A percentile compares a stretch with the other conserved stretches of the same genome.
Evolutionary conservation across 2,888 invertebrate genomes (phyloP).

Genomic region (Oxycera nigricornis): DNA sequence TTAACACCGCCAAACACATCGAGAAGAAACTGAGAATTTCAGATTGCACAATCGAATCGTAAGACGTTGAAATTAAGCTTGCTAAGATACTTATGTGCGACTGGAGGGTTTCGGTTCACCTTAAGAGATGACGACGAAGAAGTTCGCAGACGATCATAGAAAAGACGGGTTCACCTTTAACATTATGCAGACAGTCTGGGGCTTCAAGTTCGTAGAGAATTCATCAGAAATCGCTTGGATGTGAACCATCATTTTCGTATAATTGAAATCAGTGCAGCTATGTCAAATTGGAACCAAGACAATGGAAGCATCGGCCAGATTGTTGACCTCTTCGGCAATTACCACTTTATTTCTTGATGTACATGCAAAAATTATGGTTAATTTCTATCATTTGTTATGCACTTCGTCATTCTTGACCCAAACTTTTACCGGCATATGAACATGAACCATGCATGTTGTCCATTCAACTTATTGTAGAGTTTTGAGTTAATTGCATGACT

Average conservation of each 20-base stretch:
- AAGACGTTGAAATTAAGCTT: conserved; percentile 7
- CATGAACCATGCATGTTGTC: no score
- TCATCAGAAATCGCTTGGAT: neutral
- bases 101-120: neutral
- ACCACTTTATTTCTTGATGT: no score
- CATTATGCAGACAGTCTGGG: neutral
- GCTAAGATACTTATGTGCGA: neutral
- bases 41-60: conserved; percentile 27
- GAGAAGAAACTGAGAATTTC: conserved; percentile 26
- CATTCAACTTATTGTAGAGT: no score
- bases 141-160: neutral
- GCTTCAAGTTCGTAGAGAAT: neutral
- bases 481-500: no score
- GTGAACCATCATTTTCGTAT: conserved; percentile 5
- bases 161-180: conserved; percentile 21
- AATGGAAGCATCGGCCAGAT: no score
- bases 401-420: no score
- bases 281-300: no score
- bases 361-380: no score
- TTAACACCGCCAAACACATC: neutral
- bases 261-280: conserved; percentile 11
- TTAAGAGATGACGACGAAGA: neutral
- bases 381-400: no score
- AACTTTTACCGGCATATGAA: no score
- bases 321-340: no score